Conservation (phyloP, 2,888 invertebrate species). For the Aquatica leii region DNA sequence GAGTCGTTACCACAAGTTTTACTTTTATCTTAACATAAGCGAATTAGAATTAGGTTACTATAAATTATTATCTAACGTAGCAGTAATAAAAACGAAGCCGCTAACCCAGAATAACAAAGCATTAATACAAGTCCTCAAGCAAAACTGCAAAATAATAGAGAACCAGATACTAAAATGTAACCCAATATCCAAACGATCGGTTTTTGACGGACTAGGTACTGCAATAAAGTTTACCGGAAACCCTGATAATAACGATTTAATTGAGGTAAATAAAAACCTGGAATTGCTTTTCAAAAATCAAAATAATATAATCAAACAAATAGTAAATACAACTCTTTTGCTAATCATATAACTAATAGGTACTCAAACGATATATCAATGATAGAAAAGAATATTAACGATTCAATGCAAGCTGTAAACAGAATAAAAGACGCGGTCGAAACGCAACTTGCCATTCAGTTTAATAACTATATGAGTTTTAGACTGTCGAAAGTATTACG, state of each 20-base stretch:
- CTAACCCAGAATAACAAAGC: neutral
- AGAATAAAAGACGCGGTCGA: constrained; percentile 17
- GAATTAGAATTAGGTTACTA: constrained; percentile 30
- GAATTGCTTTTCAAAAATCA: constrained; percentile 27
- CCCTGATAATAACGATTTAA: constrained; percentile 30
- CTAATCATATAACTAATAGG: constrained; percentile 32
- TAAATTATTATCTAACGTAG: constrained; percentile 26
- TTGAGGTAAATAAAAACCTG: constrained; percentile 29
- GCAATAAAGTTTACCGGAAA: constrained; percentile 23
- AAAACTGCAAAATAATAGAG: constrained; percentile 38
- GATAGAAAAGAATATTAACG: constrained; percentile 18
- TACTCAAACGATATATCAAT: constrained; percentile 24
- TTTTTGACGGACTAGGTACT: constrained; percentile 54
- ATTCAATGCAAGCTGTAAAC: constrained; percentile 12
- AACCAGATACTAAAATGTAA: constrained; percentile 37
- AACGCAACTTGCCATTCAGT: constrained; percentile 17
- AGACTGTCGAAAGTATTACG: constrained; percentile 20
- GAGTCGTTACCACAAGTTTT: constrained; percentile 39
- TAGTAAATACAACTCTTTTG: constrained; percentile 33
- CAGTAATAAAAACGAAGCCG: neutral
- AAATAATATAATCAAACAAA: constrained; percentile 28
- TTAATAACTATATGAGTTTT: constrained; percentile 22
- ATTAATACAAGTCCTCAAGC: constrained; percentile 18
- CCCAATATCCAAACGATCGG: constrained; percentile 16
- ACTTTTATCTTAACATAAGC: constrained; percentile 41